phyloP scores from a whole-genome alignment of 64 coral and sea anemone species.

The Hydrozoanthus tunicans region DNA sequence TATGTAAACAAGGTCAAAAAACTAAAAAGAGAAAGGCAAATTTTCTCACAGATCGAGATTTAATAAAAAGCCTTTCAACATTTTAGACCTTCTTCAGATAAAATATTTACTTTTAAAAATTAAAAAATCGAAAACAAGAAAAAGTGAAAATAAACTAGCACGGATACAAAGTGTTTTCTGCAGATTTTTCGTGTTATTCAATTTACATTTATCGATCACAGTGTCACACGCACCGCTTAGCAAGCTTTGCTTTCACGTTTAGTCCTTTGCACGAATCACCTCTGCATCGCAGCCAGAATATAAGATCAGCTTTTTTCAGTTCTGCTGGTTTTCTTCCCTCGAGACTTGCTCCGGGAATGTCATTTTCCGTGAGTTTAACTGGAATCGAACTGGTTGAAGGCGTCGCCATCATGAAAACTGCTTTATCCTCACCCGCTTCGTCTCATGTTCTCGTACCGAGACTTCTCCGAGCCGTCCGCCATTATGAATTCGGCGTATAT shows the following conservation, averaged over 20 bases:
- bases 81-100: neutral
- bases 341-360: neutral
- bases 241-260: neutral
- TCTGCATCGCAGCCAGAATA: slow-evolving; percentile 8
- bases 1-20: slow-evolving; percentile 5
- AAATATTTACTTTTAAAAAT: neutral
- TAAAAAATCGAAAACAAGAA: neutral
- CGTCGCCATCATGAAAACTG: no score
- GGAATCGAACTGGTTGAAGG: no score
- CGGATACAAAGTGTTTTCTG: no score
- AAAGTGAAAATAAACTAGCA: neutral
- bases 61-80: neutral
- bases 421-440: no score
- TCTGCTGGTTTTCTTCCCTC: slow-evolving; percentile 28
- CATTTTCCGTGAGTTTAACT: neutral
- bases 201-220: no score
- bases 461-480: no score
- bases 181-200: no score
- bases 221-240: neutral
- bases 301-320: slow-evolving; percentile 16
- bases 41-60: neutral
- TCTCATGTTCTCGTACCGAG: no score
- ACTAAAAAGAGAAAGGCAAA: neutral
- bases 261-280: slow-evolving; percentile 9
- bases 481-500: neutral